Conservation (phyloP, 2,797 vertebrate genomes). For the Neopelma chrysocephalum region DNA sequence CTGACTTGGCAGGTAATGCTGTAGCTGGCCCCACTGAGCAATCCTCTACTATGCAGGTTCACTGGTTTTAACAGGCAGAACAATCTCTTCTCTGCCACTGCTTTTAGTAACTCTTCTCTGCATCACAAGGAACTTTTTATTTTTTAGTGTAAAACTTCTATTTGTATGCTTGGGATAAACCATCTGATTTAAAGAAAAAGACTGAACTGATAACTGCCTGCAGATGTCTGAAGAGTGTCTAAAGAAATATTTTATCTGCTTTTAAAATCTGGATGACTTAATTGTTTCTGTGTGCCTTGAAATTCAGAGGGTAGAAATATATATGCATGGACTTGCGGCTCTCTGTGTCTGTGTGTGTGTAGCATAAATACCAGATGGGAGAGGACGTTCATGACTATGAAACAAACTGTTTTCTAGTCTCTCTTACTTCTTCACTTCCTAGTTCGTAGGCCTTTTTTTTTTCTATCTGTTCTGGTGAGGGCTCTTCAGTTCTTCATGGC, state of each 20-base stretch:
- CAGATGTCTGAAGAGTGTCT: not conserved
- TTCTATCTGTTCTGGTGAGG: not conserved
- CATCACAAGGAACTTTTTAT: not conserved
- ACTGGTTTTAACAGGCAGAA: not conserved
- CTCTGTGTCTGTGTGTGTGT: not conserved
- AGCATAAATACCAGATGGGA: constrained; percentile 43
- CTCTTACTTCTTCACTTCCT: not conserved
- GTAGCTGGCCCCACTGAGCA: constrained; percentile 26
- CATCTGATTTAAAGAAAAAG: not conserved
- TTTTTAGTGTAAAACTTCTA: not conserved
- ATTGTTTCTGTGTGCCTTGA: not conserved
- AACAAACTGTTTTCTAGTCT: constrained; percentile 1
- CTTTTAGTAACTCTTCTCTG: not conserved
- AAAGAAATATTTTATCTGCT: constrained; percentile 32
- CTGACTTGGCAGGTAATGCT: constrained; percentile 52
- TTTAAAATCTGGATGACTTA: constrained; percentile 13
- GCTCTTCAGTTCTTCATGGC: too few species aligned
- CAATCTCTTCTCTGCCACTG: not conserved
- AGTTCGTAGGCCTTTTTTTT: not conserved
- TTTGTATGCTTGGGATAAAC: not conserved
- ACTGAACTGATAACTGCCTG: not conserved
- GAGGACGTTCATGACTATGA: not conserved
- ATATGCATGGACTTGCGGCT: not conserved
- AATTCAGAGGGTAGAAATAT: not conserved
- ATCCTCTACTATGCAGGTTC: not conserved